Percentiles rank a stretch among this genome's conserved stretches.
Evolutionary conservation across 2,113 vertebrate genomes (phyloP).

Genomic region (Cavia aperea): DNA sequence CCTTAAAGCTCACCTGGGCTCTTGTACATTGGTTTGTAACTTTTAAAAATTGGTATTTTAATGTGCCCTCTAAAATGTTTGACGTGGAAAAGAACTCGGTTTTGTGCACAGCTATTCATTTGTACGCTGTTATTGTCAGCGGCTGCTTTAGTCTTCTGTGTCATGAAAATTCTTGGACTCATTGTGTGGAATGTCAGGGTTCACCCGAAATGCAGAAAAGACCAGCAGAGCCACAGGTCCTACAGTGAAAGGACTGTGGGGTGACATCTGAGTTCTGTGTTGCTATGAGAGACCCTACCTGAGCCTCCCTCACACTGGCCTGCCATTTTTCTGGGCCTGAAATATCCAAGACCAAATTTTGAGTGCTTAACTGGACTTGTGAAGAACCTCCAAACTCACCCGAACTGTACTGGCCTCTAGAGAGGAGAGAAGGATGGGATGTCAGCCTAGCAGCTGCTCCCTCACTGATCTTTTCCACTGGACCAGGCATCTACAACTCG

Average conservation of each 20-base stretch:
- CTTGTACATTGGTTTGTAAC: slow-evolving; percentile 85
- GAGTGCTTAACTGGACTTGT: background rate
- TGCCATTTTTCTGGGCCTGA: background rate
- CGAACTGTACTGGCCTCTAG: background rate
- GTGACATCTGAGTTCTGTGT: slow-evolving; percentile 4
- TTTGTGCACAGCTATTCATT: slow-evolving; percentile 20
- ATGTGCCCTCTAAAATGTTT: slow-evolving; percentile 14
- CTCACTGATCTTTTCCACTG: slow-evolving; percentile 49
- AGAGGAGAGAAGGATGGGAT: background rate
- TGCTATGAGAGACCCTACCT: background rate
- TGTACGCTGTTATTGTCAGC: slow-evolving; percentile 1
- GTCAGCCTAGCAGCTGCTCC: slow-evolving; percentile 17
- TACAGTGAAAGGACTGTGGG: background rate
- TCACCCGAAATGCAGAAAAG: slow-evolving; percentile 9
- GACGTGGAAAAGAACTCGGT: slow-evolving; percentile 40
- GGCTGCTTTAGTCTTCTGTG: slow-evolving; percentile 11
- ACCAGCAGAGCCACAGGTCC: background rate
- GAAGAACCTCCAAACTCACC: slow-evolving; percentile 17
- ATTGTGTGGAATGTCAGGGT: background rate
- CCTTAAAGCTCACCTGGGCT: slow-evolving; percentile 92
- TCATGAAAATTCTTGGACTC: background rate
- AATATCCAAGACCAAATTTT: background rate
- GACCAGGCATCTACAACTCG: slow-evolving; percentile 13
- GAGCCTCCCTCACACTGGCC: background rate
- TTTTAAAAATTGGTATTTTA: slow-evolving; percentile 42